Evolutionary conservation across 2,113 vertebrate species (phyloP).

Genomic region (Ovibos moschatus): DNA sequence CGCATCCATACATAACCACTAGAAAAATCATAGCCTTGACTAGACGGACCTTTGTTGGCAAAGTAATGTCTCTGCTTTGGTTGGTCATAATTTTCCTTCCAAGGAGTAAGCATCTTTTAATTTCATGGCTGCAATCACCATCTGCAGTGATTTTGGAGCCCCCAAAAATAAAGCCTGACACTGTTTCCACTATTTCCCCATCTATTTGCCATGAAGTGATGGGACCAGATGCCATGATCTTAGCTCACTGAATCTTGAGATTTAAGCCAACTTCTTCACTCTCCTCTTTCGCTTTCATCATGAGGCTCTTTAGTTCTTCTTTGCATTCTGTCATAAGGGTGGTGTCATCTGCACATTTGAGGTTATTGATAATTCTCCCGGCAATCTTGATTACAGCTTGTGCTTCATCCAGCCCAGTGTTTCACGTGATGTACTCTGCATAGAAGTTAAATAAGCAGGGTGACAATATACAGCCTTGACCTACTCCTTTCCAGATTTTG

Average conservation of each 20-base stretch:
- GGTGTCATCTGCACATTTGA: background rate
- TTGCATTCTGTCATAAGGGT: background rate
- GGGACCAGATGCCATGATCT: background rate
- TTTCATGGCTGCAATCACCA: background rate
- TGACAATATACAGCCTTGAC: background rate
- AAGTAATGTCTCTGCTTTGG: background rate
- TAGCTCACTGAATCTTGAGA: background rate
- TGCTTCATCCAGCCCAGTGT: background rate
- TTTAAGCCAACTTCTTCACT: background rate
- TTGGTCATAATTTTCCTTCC: background rate
- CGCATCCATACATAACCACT: background rate
- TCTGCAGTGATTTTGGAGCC: background rate
- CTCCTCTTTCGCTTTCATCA: background rate
- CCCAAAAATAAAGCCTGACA: accelerated
- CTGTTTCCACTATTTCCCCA: background rate
- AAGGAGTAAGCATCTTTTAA: background rate
- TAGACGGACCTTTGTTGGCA: background rate
- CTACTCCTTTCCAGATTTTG: background rate
- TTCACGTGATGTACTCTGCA: background rate
- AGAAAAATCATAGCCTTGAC: background rate
- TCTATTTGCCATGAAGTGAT: background rate
- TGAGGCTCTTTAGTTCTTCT: background rate
- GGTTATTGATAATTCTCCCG: background rate
- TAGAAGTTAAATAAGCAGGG: background rate
- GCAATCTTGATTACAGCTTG: background rate